Conservation (phyloP, 2,113 vertebrate species). For the Probosciger aterrimus region DNA sequence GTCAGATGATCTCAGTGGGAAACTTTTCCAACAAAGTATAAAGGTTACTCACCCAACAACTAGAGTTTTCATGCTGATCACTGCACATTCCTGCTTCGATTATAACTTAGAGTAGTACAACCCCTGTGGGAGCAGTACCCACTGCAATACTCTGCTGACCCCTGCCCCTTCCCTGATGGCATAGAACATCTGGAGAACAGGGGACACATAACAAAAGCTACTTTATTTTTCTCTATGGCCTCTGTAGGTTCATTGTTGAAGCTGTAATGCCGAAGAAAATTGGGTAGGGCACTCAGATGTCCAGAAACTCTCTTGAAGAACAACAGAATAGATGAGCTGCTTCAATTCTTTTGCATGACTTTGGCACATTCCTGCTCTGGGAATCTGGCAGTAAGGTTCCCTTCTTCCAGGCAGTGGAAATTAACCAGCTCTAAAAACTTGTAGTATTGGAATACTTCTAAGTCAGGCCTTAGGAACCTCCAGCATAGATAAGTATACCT, state of each 20-base stretch:
- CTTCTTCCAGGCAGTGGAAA: background rate
- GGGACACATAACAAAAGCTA: constrained; percentile 38
- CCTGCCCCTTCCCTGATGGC: constrained; percentile 13
- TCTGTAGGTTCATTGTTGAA: background rate
- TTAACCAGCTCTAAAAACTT: background rate
- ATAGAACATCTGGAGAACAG: constrained; percentile 41
- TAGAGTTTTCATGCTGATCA: constrained; percentile 45
- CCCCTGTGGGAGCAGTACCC: constrained; percentile 43
- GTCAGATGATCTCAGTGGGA: constrained; percentile 50
- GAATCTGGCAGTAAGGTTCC: background rate
- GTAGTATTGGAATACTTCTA: background rate
- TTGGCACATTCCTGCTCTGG: background rate
- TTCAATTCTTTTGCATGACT: background rate
- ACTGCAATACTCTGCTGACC: constrained; percentile 16
- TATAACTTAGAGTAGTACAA: background rate
- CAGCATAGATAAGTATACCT: background rate
- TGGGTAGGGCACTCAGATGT: background rate
- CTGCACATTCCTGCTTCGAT: constrained; percentile 42
- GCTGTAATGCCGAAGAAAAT: background rate
- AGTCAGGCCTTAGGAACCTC: background rate
- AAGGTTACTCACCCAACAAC: constrained; percentile 35
- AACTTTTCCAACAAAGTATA: constrained; percentile 25
- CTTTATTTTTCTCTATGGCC: background rate
- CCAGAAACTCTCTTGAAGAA: background rate
- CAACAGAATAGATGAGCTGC: background rate